A percentile compares a stretch with the other conserved stretches of the same genome.
These are phyloP conservation scores for Halocynthia roretzi DNA, from an alignment of 23 tunicate species.

Conservation along the genomic window DNA sequence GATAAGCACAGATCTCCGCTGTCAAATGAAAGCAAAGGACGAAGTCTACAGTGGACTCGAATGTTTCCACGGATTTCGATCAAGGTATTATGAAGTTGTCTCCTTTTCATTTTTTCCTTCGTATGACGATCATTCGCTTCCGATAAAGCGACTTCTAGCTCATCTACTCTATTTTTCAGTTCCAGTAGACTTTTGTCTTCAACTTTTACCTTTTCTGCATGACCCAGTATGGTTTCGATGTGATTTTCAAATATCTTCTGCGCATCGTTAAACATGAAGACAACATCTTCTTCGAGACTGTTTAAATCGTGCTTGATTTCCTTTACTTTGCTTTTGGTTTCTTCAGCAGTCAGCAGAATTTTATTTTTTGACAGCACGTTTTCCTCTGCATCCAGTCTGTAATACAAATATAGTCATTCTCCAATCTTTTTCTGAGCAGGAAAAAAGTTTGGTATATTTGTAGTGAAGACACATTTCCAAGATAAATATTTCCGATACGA, in stretches of 20 bases:
- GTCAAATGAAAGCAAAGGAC: constrained; percentile 49
- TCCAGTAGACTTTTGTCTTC: constrained; percentile 2
- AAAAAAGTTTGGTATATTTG: no score
- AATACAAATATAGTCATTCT: not conserved
- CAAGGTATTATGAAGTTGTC: constrained; percentile 44
- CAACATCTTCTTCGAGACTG: constrained; percentile 22
- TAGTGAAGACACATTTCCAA: no score
- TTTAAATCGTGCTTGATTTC: constrained; percentile 23
- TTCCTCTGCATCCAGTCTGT: not conserved
- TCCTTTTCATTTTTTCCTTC: constrained; percentile 36
- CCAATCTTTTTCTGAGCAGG: no score
- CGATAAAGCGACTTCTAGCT: constrained; percentile 1
- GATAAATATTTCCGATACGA: no score
- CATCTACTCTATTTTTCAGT: constrained; percentile 7
- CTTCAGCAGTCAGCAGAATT: not conserved
- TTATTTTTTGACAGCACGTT: not conserved
- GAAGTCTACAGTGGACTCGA: constrained; percentile 57
- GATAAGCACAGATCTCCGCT: not conserved
- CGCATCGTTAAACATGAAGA: constrained; percentile 18
- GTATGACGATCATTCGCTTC: constrained; percentile 23
- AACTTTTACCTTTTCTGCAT: constrained; percentile 15
- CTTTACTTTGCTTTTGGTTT: constrained; percentile 9
- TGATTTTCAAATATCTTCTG: constrained; percentile 18
- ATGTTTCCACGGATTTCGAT: constrained; percentile 67
- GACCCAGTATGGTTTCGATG: not conserved